These are phyloP conservation scores for Drosophila picticornis DNA, from an alignment of 2,888 invertebrate genomes.

Conservation along the genomic window DNA sequence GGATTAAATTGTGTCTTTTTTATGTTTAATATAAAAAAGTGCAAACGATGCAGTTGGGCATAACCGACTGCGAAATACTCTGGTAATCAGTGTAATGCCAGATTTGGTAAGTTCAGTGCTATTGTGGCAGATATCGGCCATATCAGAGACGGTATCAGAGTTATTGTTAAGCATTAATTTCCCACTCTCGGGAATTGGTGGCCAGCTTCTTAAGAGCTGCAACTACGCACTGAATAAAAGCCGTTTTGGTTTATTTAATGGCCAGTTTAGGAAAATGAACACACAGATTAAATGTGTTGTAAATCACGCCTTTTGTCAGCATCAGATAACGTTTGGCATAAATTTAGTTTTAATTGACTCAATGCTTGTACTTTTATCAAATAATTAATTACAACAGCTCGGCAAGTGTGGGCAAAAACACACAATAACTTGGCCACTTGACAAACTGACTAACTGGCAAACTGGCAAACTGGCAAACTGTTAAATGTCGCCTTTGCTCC, in stretches of 20 bases:
- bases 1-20: constrained; percentile 2
- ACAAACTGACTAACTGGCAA: constrained; percentile 15
- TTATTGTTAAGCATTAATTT: neutral
- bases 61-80: neutral
- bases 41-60: neutral
- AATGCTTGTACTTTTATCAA: constrained; percentile 75
- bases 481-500: constrained; percentile 20
- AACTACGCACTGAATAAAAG: constrained; percentile 12
- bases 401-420: constrained; percentile 31
- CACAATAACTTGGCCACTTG: neutral
- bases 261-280: constrained; percentile 23
- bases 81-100: neutral
- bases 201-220: neutral
- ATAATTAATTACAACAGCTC: constrained; percentile 71
- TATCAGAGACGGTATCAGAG: no score
- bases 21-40: neutral
- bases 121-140: neutral
- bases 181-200: neutral
- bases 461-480: constrained; percentile 8
- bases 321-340: constrained; percentile 71
- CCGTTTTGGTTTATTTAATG: constrained; percentile 6
- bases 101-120: neutral
- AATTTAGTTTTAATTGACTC: constrained; percentile 77
- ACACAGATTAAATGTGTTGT: constrained; percentile 23
- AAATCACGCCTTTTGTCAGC: constrained; percentile 70